phyloP scores from a whole-genome alignment of 2,888 invertebrate genomes.

The Hybos culiciformis region DNA sequence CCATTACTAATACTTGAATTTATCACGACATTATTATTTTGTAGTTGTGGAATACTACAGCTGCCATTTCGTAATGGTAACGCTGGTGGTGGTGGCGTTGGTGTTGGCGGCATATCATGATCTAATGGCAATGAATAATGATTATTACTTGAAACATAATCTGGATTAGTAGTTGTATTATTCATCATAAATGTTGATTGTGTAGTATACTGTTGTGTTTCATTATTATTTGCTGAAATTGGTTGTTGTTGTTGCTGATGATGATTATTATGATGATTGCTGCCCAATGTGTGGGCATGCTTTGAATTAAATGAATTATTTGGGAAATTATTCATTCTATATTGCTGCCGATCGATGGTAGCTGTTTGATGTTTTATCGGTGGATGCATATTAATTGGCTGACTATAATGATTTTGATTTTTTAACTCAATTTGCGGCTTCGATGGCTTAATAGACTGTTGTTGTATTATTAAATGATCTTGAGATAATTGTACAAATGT shows the following conservation, averaged over 20 bases:
- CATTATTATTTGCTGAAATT: no score
- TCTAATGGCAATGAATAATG: conserved; percentile 33
- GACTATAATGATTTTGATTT: conserved; percentile 30
- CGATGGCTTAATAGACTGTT: conserved; percentile 1
- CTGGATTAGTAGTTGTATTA: conserved; percentile 18
- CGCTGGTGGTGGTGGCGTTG: conserved; percentile 30
- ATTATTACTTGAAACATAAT: conserved; percentile 33
- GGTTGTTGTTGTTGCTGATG: no score
- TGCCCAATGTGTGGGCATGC: neutral
- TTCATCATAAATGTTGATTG: neutral
- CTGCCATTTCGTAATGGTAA: conserved; percentile 33
- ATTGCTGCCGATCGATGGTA: conserved; percentile 2
- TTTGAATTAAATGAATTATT: conserved; percentile 2
- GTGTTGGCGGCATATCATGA: conserved; percentile 27
- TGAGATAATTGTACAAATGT: conserved; percentile 33
- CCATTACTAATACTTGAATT: conserved; percentile 16
- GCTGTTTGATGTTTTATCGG: neutral
- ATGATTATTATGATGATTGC: neutral
- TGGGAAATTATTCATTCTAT: neutral
- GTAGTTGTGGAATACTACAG: conserved; percentile 19
- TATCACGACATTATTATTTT: no score
- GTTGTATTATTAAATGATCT: conserved; percentile 30
- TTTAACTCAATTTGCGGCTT: neutral
- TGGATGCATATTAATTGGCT: conserved; percentile 22
- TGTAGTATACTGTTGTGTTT: neutral